Evolutionary conservation across 2,113 vertebrate species (phyloP).

Genomic region (Ctenodactylus gundi): DNA sequence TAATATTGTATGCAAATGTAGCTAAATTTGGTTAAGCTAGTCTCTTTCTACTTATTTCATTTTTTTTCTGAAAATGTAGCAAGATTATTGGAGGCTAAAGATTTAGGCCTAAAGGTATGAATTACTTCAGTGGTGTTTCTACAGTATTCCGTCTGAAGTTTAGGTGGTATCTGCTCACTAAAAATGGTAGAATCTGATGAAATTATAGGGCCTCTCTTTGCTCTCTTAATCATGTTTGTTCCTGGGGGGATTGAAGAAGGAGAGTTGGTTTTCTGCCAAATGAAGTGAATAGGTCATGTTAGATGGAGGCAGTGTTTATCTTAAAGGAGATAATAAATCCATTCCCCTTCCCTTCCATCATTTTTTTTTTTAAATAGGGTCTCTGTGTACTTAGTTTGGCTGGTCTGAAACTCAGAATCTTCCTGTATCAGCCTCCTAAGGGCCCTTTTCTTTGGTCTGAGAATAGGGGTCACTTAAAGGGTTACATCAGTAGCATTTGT

Average conservation of each 20-base stretch:
- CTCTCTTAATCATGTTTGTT: not conserved
- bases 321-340: not conserved
- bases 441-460: not conserved
- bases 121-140: not conserved
- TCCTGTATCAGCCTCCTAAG: not conserved
- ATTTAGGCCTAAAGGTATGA: too few relatives aligned
- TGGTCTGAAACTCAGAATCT: not conserved
- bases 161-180: not conserved
- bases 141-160: not conserved
- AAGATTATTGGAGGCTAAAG: not conserved
- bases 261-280: not conserved
- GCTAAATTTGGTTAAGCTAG: not conserved
- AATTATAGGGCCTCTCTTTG: not conserved
- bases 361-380: not conserved
- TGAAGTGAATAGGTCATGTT: not conserved
- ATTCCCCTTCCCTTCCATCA: too few relatives aligned
- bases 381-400: not conserved
- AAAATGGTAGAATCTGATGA: not conserved
- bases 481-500: not conserved
- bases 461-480: not conserved
- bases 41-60: not conserved
- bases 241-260: not conserved
- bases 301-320: not conserved
- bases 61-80: constrained; percentile 3
- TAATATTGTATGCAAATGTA: not conserved